Base-by-base conservation (phyloP, 2,113 vertebrate genomes). In the Xiphophorus maculatus region DNA sequence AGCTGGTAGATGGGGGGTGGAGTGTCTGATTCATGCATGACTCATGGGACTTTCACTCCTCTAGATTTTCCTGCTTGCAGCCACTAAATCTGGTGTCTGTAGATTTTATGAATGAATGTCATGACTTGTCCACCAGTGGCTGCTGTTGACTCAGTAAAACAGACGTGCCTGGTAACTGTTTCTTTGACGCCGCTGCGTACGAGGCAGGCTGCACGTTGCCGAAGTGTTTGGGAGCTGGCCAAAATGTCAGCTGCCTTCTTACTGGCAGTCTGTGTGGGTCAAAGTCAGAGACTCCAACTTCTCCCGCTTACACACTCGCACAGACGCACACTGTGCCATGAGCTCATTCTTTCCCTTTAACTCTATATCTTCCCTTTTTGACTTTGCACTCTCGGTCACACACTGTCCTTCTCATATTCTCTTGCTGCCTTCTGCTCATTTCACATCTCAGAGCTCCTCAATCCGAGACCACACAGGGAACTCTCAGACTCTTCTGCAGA, bases 121-220 rank as follows among this genome's bases (percentile, higher is more conserved):
- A 82, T 17, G 63, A 40, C 69, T 76, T 42, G 80, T 77, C 90
- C 91, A 90, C 87, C 75, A 91, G 91, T 87, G 84, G 91, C 78
- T 89, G 90, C 91, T 93, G 82, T 92, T 85, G 86, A 85, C 83
- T 89, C 89, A 86, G 83, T 74, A 42, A 74, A 79, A 80, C 84
- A 73, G 84, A 44, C 63, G 30, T 19, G 33, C 86, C 78, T 70
- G 60, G 86, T 81, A 69, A 87, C 86, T 73, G 85, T 87, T 91
- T 90, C 89, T 87, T 82, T 74, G 67, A 80, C 72, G 81, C 84
- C 30, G 64, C 71, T 89, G 91, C 72, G 89, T 89, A 93, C 90
- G 90, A 93, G 93, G 74, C 73, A 78, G 89, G 63, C 84, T 87
- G 93, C 93, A 94, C 93, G 93, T 94, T 94, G 89, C 77, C 27